Percentiles rank a stretch among this genome's conserved stretches.
These are phyloP conservation scores for Nibea albiflora DNA, from an alignment of 2,113 vertebrate genomes.

Conservation along the genomic window DNA sequence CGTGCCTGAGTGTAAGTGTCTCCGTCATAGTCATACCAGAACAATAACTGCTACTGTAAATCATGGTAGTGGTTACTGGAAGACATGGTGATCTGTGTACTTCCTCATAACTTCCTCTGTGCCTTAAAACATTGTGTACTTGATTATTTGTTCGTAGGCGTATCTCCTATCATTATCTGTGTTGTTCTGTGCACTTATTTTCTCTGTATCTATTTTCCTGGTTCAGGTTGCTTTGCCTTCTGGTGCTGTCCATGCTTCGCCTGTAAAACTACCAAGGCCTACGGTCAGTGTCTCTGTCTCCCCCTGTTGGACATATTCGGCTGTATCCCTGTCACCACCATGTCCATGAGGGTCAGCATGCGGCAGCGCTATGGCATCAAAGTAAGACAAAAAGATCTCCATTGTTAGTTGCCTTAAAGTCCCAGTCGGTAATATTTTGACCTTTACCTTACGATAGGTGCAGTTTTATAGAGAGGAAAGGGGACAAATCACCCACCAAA, in stretches of 20 bases:
- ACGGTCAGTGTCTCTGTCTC: conserved; percentile 80
- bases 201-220: not conserved
- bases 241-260: conserved; percentile 83
- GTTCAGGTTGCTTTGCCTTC: conserved; percentile 78
- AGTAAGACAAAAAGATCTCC: conserved; percentile 55
- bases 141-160: not conserved
- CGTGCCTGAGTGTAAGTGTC: conserved; percentile 72
- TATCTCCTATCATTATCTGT: not conserved
- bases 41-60: too few species aligned
- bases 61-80: too few species aligned
- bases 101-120: too few species aligned
- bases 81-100: too few species aligned
- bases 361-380: conserved; percentile 80
- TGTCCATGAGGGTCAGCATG: conserved; percentile 81
- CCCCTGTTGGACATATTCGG: conserved; percentile 79
- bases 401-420: not conserved
- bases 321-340: conserved; percentile 55
- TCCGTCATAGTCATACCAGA: not conserved
- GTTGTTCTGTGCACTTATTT: not conserved
- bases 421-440: not conserved
- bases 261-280: conserved; percentile 63
- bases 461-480: not conserved
- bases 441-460: not conserved
- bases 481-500: not conserved
- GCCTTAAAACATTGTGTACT: not conserved